Percentiles rank a stretch among this genome's conserved stretches.
phyloP scores from a whole-genome alignment of 2,113 vertebrate species.

The Hypocryptadius cinnamomeus region DNA sequence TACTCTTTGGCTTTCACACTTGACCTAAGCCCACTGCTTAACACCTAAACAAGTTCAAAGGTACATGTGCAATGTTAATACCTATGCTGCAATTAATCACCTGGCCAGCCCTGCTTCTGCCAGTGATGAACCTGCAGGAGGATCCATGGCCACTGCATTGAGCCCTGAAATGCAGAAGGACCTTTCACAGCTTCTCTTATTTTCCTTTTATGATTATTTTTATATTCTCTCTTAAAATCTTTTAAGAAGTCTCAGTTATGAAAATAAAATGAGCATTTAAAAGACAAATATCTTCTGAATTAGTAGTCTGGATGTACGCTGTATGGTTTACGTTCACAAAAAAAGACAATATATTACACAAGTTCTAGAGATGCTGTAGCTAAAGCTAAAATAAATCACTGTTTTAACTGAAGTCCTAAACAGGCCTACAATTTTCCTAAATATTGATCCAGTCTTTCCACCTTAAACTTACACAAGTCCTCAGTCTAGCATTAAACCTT shows the following conservation, averaged over 20 bases:
- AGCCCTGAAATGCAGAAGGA: neutral
- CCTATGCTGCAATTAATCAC: neutral
- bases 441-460: neutral
- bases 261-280: neutral
- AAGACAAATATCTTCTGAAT: neutral
- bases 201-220: neutral
- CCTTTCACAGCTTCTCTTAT: neutral
- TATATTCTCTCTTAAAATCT: neutral
- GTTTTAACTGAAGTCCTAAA: neutral
- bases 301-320: neutral
- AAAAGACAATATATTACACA: neutral
- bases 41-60: neutral
- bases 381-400: neutral
- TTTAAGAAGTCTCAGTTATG: neutral
- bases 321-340: neutral
- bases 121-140: neutral
- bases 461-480: neutral
- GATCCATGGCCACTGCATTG: accelerated
- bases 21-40: neutral
- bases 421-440: neutral
- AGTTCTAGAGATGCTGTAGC: neutral
- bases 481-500: neutral
- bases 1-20: neutral
- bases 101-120: neutral
- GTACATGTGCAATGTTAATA: neutral